Base-by-base conservation (phyloP, 2,797 vertebrate genomes). In the Pagetopsis macropterus region DNA sequence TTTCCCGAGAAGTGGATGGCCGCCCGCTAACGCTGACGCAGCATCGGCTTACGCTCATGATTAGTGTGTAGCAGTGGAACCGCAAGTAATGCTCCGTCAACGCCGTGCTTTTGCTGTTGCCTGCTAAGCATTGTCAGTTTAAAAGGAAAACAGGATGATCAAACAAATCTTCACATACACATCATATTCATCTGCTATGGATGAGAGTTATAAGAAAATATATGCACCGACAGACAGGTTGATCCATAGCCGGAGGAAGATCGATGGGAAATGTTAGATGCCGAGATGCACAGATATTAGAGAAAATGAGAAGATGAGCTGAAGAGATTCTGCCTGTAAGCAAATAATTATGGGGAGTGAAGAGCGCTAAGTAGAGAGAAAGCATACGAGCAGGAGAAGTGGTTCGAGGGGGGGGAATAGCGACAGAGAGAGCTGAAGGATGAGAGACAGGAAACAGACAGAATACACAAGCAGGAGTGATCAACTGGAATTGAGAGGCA, bases 81-180 rank as follows among this genome's bases (percentile, higher is more conserved):
- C n/a, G n/a, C n/a, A 23, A 74, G 82, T 78, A 79, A 85, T 78
- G 78, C 79, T 51, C 71, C 58, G 82, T 82, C 81, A 75, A 0
- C 13, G 19, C 61, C 3, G 16, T 33, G 67, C 66, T 57, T 45
- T 51, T 40, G 54, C 63, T 9, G 65, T 51, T 0, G 48, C 73
- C 49, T 14, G 66, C 67, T 31, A 62, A 23, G 17, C 33, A 0
- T 52, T 72, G 76, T 84, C 85, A 71, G 46, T 79, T 86, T 71
- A 82, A 85, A 27, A 27, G 4, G 27, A 27, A 27, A 50, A 15
- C 2, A 1, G 1, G 60, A 65, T 12, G 14, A 21, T 64, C 43
- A 67, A 54, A 85, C n/a, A 44, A 50, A 43, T 14, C 19, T 46
- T 49, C 5, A 9, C 23, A 17, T 17, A 27, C 44, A 55, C 60